These are phyloP conservation scores for Plotosus lineatus DNA, from an alignment of 2,113 vertebrate genomes.

Conservation along the genomic window DNA sequence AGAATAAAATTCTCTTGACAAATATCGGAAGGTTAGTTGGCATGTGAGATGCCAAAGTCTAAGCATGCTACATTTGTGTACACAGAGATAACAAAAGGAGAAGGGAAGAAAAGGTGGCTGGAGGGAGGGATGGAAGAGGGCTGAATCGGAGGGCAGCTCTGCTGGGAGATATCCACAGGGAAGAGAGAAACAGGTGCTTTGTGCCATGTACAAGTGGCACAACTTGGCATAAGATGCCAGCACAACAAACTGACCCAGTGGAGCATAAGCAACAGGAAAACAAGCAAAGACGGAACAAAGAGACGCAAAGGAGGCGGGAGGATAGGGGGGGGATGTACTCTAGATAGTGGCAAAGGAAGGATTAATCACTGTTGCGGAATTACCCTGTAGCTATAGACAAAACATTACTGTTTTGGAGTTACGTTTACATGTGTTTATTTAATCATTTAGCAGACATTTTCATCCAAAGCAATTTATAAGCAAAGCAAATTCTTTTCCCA, in stretches of 20 bases:
- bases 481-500: neutral
- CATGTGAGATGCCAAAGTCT: neutral
- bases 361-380: slow-evolving; percentile 5
- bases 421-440: neutral
- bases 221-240: slow-evolving; percentile 35
- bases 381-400: slow-evolving; percentile 7
- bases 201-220: slow-evolving; percentile 40
- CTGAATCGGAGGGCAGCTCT: neutral
- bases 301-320: slow-evolving; percentile 16
- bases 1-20: neutral
- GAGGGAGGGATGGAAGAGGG: slow-evolving; percentile 18
- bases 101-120: slow-evolving; percentile 33
- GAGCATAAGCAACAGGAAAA: slow-evolving; percentile 34
- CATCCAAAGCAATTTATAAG: slow-evolving; percentile 5
- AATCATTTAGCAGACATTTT: slow-evolving; percentile 2
- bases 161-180: slow-evolving; percentile 21
- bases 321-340: neutral
- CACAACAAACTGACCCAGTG: slow-evolving; percentile 41
- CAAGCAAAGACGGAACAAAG: slow-evolving; percentile 10
- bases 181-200: slow-evolving; percentile 48
- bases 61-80: neutral
- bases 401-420: neutral
- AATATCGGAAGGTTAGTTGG: neutral
- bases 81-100: slow-evolving; percentile 2
- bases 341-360: neutral